These are phyloP conservation scores for Perccottus glenii DNA, from an alignment of 2,113 vertebrate genomes.

Conservation along the genomic window DNA sequence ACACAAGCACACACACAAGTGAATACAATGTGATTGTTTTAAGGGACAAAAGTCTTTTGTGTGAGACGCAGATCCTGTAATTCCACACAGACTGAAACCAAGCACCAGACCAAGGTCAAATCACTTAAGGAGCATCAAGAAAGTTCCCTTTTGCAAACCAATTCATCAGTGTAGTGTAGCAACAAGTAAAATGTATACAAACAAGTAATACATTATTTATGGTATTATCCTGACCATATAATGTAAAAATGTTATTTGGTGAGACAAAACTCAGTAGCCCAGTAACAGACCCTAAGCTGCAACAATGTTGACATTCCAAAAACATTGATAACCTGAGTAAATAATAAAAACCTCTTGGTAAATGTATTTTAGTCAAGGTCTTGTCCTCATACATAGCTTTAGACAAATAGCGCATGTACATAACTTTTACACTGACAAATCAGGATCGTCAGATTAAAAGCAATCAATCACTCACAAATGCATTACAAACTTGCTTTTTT, in stretches of 20 bases:
- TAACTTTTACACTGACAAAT: no score
- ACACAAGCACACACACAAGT: constrained; percentile 27
- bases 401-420: no score
- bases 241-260: background rate
- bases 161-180: constrained; percentile 17
- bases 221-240: background rate
- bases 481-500: background rate
- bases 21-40: constrained; percentile 69
- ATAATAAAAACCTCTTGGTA: no score
- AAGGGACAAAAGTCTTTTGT: constrained; percentile 69
- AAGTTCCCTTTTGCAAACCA: constrained; percentile 5
- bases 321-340: no score
- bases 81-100: constrained; percentile 31
- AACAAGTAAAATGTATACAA: background rate
- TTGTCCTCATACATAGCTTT: no score
- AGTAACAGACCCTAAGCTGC: no score
- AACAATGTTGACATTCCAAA: no score
- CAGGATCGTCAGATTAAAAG: no score
- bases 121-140: constrained; percentile 20
- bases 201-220: background rate
- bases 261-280: no score
- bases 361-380: no score
- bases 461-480: no score
- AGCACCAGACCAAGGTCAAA: constrained; percentile 32
- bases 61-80: constrained; percentile 52